These are phyloP conservation scores for Ethmia dodecea DNA, from an alignment of 2,888 invertebrate genomes.

Conservation along the genomic window DNA sequence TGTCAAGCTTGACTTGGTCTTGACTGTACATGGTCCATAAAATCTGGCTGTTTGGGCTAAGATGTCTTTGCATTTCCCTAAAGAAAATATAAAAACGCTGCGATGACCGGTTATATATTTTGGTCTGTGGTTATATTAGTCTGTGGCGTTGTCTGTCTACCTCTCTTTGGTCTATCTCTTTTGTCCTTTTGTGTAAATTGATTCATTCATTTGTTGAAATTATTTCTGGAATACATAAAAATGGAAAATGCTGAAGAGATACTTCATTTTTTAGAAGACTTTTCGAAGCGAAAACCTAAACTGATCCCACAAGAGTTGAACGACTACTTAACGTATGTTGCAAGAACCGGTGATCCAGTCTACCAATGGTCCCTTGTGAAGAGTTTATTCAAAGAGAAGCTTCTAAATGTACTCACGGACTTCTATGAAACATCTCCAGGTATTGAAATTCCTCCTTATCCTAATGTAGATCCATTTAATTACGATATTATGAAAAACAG, in stretches of 20 bases:
- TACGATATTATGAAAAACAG: slow-evolving; percentile 93
- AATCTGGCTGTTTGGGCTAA: too few species aligned
- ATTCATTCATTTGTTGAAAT: too few species aligned
- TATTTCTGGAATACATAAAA: slow-evolving; percentile 19
- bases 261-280: slow-evolving; percentile 89
- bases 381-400: slow-evolving; percentile 91
- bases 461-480: slow-evolving; percentile 94
- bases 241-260: slow-evolving; percentile 94
- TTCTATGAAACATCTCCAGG: slow-evolving; percentile 89
- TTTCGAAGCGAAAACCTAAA: slow-evolving; percentile 84
- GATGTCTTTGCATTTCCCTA: too few species aligned
- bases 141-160: too few species aligned
- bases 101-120: too few species aligned
- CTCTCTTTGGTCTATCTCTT: too few species aligned
- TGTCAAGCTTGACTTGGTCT: too few species aligned
- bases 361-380: slow-evolving; percentile 95
- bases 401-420: slow-evolving; percentile 90
- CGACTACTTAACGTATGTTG: slow-evolving; percentile 92
- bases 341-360: slow-evolving; percentile 95
- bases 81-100: too few species aligned
- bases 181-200: too few species aligned
- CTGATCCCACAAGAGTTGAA: slow-evolving; percentile 93
- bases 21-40: too few species aligned
- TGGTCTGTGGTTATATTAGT: too few species aligned
- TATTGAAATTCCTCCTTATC: slow-evolving; percentile 89